A percentile compares a stretch with the other conserved stretches of the same genome.
Conservation (phyloP, 2,113 vertebrate genomes). For the Engystomops pustulosus region DNA sequence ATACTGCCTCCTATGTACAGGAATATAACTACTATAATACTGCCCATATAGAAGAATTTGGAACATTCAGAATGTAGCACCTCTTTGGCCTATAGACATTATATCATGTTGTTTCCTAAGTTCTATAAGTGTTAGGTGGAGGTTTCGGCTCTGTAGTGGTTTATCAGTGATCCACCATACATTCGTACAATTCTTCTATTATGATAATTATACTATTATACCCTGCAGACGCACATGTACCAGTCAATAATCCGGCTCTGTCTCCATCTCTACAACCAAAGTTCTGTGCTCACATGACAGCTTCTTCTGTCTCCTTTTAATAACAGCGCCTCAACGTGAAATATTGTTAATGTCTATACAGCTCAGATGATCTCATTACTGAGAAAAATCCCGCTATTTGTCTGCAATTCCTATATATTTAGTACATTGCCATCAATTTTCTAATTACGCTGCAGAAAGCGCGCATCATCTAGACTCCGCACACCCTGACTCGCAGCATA, state of each 20-base stretch:
- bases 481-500: slow-evolving; percentile 7
- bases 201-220: neutral
- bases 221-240: neutral
- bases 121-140: no score
- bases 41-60: no score
- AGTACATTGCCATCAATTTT: neutral
- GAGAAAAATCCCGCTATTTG: neutral
- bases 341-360: neutral
- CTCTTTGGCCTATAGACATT: no score
- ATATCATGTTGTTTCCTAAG: no score
- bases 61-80: no score
- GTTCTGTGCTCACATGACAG: neutral
- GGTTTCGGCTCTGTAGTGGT: neutral
- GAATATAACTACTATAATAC: no score
- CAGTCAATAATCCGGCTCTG: neutral
- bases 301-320: neutral
- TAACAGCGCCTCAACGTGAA: neutral
- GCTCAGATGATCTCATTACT: neutral
- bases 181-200: no score
- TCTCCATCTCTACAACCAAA: neutral
- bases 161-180: neutral
- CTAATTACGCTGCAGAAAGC: neutral
- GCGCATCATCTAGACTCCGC: neutral
- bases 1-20: no score
- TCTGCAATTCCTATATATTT: slow-evolving; percentile 12